phyloP scores from a whole-genome alignment of 1,140 invertebrate species.

The Metaphire vulgaris region DNA sequence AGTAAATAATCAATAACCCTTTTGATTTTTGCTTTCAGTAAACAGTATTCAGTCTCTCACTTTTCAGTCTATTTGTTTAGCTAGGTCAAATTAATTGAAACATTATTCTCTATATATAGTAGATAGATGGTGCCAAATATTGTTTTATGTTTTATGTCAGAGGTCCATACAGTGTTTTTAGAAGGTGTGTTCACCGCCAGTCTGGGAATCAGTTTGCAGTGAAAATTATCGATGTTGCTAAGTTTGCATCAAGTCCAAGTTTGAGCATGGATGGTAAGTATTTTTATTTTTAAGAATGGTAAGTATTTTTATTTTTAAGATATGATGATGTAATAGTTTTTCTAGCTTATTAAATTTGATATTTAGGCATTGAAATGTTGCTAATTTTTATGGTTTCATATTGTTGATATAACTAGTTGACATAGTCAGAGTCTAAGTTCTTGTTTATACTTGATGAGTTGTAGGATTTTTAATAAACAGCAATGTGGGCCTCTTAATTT shows the following conservation, averaged over 20 bases:
- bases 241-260: conserved; percentile 90
- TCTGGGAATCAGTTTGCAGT: conserved; percentile 93
- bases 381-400: not conserved
- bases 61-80: no score
- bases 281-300: not conserved
- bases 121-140: no score
- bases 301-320: not conserved
- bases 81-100: no score
- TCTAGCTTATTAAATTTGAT: not conserved
- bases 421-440: not conserved
- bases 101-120: no score
- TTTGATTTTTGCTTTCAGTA: no score
- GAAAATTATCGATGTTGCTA: conserved; percentile 96
- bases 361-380: not conserved
- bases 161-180: conserved; percentile 92
- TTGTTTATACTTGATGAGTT: no score
- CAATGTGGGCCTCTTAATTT: no score
- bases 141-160: conserved; percentile 63
- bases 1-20: no score
- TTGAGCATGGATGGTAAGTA: conserved; percentile 83
- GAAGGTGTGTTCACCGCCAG: conserved; percentile 89
- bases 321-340: not conserved
- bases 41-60: no score
- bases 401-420: not conserved
- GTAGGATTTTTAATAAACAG: no score